Evolutionary conservation across 2,888 invertebrate genomes (phyloP), one percentile per base, ranked within the genome.

Genomic region (Gortyna flavago): DNA sequence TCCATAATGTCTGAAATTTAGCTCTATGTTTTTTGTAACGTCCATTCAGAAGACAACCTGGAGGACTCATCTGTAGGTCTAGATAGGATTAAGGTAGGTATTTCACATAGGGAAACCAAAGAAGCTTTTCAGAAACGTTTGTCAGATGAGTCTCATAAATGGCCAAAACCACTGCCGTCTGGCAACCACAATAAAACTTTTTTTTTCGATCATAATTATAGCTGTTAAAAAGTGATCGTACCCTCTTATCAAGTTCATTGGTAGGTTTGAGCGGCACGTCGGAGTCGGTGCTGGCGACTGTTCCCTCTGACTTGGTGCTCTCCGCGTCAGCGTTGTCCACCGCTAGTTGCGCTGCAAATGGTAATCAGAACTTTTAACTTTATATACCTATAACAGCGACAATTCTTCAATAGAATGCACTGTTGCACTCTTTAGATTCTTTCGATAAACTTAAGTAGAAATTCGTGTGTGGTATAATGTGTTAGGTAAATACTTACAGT

Each of bases 251-350:
- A 71, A 98, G 96, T 93, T 98, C 98, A 77, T 97, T 97, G 83
- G 97, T 97, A 54, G 97, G 97, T 78, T 95, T 94, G 85, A 97
- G 97, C 65, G 97, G 97, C 74, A 97, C 97, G 83, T 98, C 98
- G 3, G 97, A 97, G 93, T 98, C 98, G 57, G 97, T 97, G 87
- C 97, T 97, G 93, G 97, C 97, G 68, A 97, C 97, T 3, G 95
- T 95, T 51, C 91, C 95, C 38, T 93, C 96, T 0, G 96, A 96
- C 87, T 97, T 97, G 32, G 98, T 98, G 97, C 98, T 98, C 92
- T 98, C 98, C 69, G 98, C 98, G 91, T 98, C 98, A 41, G 97
- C 97, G 82, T 97, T 93, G 90, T 95, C 96, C n/a, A 89, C 88
- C 68, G 91, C 93, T 79, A 94, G 93, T 75, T 93, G 93, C n/a